Conservation (phyloP, 2,113 vertebrate genomes). For the Camelus dromedarius region DNA sequence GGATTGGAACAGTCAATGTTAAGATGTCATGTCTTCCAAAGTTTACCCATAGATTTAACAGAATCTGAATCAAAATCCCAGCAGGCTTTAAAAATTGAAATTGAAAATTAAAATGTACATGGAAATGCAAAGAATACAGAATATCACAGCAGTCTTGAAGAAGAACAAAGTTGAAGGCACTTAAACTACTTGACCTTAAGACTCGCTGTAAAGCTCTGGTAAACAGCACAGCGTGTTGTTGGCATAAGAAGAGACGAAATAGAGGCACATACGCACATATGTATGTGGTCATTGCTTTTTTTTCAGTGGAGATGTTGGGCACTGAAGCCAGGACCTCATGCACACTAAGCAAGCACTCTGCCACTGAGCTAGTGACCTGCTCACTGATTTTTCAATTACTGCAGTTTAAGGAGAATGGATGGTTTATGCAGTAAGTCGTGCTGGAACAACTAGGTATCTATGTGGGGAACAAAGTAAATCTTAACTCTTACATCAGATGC, state of each 20-base stretch:
- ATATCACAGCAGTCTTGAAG: not conserved
- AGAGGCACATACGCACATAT: not conserved
- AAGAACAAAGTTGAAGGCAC: not conserved
- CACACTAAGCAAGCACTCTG: no score
- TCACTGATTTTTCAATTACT: not conserved
- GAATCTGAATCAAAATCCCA: not conserved
- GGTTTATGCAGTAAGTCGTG: not conserved
- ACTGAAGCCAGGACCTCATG: no score
- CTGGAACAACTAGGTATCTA: no score
- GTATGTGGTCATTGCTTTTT: no score
- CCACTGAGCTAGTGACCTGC: no score
- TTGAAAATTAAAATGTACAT: not conserved
- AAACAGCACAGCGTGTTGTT: not conserved
- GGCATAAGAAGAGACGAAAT: fast-evolving
- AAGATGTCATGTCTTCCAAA: not conserved
- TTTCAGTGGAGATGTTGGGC: no score
- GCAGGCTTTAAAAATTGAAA: not conserved
- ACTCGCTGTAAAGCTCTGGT: not conserved
- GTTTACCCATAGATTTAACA: not conserved
- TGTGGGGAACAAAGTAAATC: no score
- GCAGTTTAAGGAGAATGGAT: not conserved
- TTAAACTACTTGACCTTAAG: not conserved
- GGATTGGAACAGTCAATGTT: not conserved
- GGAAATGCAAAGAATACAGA: not conserved
- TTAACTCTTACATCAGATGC: not conserved